phyloP scores from a whole-genome alignment of 1,140 invertebrate species.

The Leptinotarsa undecemlineata region DNA sequence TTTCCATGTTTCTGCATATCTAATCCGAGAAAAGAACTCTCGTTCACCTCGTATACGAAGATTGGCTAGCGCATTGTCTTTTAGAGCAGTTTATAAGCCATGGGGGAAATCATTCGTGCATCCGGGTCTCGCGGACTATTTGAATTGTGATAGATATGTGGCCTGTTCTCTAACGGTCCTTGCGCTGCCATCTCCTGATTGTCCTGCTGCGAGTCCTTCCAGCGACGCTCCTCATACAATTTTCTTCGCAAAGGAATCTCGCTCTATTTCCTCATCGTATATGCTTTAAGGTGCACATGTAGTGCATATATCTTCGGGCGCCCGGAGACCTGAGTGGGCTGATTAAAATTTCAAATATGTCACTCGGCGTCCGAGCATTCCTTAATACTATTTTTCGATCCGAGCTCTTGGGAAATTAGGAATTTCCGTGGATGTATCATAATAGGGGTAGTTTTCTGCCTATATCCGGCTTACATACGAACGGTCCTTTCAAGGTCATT shows the following conservation, averaged over 20 bases:
- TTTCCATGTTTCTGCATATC: no score
- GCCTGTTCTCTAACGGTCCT: slow-evolving; percentile 45
- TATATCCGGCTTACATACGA: no score
- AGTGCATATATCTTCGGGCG: slow-evolving; percentile 8
- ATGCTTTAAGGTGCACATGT: slow-evolving; percentile 15
- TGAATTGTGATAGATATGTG: slow-evolving; percentile 47
- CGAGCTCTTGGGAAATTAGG: no score
- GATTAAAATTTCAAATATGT: slow-evolving; percentile 22
- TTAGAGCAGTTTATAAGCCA: slow-evolving; percentile 45
- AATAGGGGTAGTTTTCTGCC: no score
- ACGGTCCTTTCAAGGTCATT: no score
- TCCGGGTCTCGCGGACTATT: slow-evolving; percentile 41
- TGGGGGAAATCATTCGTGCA: slow-evolving; percentile 43
- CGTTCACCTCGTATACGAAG: slow-evolving; percentile 7
- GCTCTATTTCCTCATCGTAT: slow-evolving; percentile 6
- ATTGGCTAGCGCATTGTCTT: slow-evolving; percentile 38
- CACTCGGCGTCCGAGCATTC: not conserved
- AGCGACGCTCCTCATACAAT: slow-evolving; percentile 39
- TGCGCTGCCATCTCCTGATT: slow-evolving; percentile 42
- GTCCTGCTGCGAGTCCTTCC: slow-evolving; percentile 37
- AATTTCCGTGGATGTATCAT: no score
- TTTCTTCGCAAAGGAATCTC: slow-evolving; percentile 20
- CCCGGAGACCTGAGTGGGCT: not conserved
- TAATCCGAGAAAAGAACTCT: not conserved
- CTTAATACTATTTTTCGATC: not conserved